Evolutionary conservation across 1,140 invertebrate genomes (phyloP), one percentile per base, ranked within the genome.

Genomic region (Sesamia nonagrioides): DNA sequence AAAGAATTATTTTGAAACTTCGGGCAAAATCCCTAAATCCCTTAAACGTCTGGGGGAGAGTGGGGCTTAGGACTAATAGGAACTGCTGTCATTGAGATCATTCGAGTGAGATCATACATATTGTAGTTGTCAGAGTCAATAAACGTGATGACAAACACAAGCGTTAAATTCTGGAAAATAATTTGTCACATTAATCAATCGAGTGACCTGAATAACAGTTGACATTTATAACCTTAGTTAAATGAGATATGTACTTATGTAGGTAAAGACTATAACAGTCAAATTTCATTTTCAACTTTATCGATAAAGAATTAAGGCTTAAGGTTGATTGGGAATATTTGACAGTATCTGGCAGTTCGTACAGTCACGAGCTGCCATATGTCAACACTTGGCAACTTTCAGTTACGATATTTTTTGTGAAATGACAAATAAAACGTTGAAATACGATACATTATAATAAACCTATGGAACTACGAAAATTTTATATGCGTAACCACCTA

Each of bases 111-210:
- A 11, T 42, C 37, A 42, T 42, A 58, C 27, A 27, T 33, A 18
- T 37, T 18, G 33, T 17, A 18, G 8, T 13, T 21, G 37, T 1
- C 17, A 42, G 11, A 11, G 7, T 9, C n/a, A 63, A 66, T 40
- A 42, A 66, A 37, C 2, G 15, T 21, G 33, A 66, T 42, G 37
- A 42, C 61, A 42, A 11, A 17, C 61, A 42, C 27, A 33, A 18
- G 17, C 37, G 37, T 66, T n/a, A 21, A 42, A 63, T 40, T 21
- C 37, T 13, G 8, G 11, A 18, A n/a, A 42, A 42, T 33, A 18
- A 66, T 45, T 66, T 66, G 61, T 66, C 37, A 66, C 37, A 42
- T 37, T 37, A 17, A 66, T 66, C 61, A 66, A 66, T 42, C 17
- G 61, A 42, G 37, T 5, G 56, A 21, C 21, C 56, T 11, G 11